A percentile compares a stretch with the other conserved stretches of the same genome.
Conservation (phyloP, 2,888 invertebrate genomes). For the Caradrina kadenii region DNA sequence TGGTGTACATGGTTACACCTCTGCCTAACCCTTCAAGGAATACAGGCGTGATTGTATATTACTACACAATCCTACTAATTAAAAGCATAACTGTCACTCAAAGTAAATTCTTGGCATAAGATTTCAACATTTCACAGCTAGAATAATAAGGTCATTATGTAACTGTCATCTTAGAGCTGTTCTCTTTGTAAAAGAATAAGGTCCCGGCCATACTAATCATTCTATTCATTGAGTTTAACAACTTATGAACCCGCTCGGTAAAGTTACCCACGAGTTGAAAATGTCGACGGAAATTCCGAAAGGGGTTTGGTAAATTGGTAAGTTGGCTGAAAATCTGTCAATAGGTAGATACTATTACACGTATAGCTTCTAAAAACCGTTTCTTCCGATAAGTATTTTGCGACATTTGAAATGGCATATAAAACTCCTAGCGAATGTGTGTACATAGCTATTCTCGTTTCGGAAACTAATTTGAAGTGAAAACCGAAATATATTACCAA, state of each 20-base stretch:
- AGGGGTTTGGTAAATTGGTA: slow-evolving; percentile 34
- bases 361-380: too few species aligned
- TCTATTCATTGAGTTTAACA: slow-evolving; percentile 44
- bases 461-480: too few species aligned
- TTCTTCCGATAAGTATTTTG: too few species aligned
- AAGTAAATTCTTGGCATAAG: slow-evolving; percentile 23
- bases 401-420: too few species aligned
- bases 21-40: too few species aligned
- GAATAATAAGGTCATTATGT: slow-evolving; percentile 13
- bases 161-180: slow-evolving; percentile 12
- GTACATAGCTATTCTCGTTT: too few species aligned
- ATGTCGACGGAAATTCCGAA: slow-evolving; percentile 2
- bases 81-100: slow-evolving; percentile 2
- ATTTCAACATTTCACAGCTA: slow-evolving; percentile 16
- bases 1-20: too few species aligned
- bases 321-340: slow-evolving; percentile 30
- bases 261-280: slow-evolving; percentile 33
- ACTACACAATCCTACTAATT: neutral
- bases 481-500: too few species aligned
- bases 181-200: slow-evolving; percentile 20
- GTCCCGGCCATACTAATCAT: slow-evolving; percentile 30
- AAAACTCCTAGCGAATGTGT: too few species aligned
- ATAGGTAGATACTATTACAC: neutral
- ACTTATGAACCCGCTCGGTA: slow-evolving; percentile 33
- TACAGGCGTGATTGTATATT: too few species aligned